Base-by-base conservation (phyloP, 2,113 vertebrate species). In the Pseudorhombus dupliciocellatus region DNA sequence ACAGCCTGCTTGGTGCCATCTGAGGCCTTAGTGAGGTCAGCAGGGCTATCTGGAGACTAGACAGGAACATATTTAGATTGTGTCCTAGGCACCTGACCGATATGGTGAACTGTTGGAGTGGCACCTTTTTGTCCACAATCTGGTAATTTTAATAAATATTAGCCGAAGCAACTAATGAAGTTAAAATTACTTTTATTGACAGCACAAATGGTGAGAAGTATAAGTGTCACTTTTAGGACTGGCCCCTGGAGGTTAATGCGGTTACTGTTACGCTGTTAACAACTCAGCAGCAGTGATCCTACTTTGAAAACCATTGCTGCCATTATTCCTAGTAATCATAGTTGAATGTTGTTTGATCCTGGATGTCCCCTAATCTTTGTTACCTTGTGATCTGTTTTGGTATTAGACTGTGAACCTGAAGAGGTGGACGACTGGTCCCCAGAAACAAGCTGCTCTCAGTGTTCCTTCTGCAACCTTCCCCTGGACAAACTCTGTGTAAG, bases 401-500 rank as follows among this genome's bases (percentile, higher is more conserved):
- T 86, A 87, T 92, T 90, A 99, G 98, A 97, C 94, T 99, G 96
- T 96, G 97, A 99, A 95, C 97, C 97, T 79, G 95, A 99, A 92
- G 96, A 95, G 68, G 91, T 95, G 73, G 96, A 94, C 92, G 97
- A 99, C 92, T 99, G 98, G 98, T 97, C 95, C 82, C 94, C 96
- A 89, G 96, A 97, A 92, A 94, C 94, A 90, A 95, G 94, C 91
- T 95, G 94, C 92, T 96, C 87, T 46, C 79, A 76, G 4, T 92
- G 91, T 80, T 90, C 97, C 79, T 97, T 99, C 94, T 99, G 98
- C 94, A 96, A 93, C 84, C 94, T 99, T 91, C 94, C 96, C 80
- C 94, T 97, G 91, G 97, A 99, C 90, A 95, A 96, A 95, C 92
- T 95, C 85, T 94, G 91, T 94, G 97, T 99, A 96, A 98, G 96